phyloP scores from a whole-genome alignment of 2,797 vertebrate species.

The Crenichthys baileyi region DNA sequence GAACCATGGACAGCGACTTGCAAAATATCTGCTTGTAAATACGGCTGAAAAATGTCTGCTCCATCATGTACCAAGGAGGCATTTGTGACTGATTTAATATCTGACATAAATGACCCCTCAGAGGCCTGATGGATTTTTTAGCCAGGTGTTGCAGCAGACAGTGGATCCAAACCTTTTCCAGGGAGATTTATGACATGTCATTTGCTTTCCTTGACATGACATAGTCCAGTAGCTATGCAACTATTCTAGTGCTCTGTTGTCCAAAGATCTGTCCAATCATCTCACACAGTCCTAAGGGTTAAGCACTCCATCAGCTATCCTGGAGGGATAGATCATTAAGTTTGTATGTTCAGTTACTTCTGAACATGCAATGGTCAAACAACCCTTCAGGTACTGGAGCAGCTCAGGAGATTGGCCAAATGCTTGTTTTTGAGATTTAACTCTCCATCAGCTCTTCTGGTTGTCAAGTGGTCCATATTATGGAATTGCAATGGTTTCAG shows the following conservation, averaged over 20 bases:
- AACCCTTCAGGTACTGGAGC: background rate
- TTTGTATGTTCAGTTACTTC: background rate
- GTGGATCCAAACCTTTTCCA: background rate
- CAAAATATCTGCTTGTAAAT: background rate
- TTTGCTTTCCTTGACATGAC: background rate
- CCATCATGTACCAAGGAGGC: background rate
- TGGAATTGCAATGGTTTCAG: background rate
- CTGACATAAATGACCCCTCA: background rate
- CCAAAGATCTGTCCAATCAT: background rate
- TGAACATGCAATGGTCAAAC: background rate
- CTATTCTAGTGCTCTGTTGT: background rate
- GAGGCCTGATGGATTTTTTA: slow-evolving; percentile 2
- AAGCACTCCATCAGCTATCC: background rate
- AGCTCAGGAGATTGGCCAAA: background rate
- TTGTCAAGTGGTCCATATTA: background rate
- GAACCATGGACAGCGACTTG: slow-evolving; percentile 77
- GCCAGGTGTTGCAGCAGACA: background rate
- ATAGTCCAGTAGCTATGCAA: background rate
- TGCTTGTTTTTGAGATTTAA: background rate
- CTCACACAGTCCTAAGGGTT: background rate
- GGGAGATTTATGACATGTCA: background rate
- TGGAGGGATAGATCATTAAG: background rate
- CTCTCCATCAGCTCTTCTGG: background rate
- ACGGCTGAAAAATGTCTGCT: background rate
- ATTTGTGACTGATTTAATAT: background rate